phyloP scores from a whole-genome alignment of 2,888 invertebrate species.

The Rhabditoides inermis region DNA sequence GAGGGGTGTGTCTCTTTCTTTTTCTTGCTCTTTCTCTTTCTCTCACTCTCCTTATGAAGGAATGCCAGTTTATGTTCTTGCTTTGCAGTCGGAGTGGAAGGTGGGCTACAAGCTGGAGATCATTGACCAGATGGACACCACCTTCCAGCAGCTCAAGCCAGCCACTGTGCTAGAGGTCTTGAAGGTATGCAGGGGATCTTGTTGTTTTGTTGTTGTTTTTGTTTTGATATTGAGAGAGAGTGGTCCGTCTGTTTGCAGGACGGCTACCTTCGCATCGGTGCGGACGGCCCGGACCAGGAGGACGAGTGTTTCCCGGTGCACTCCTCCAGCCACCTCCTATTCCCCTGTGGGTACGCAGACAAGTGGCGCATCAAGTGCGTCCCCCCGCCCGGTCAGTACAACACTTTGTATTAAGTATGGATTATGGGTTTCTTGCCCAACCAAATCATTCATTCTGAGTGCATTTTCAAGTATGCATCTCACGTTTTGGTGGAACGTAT shows the following conservation, averaged over 20 bases:
- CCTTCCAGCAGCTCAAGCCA: conserved; percentile 72
- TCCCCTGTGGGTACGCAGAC: conserved; percentile 86
- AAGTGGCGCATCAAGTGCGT: conserved; percentile 74
- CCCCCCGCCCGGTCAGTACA: conserved; percentile 72
- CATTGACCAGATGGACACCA: conserved; percentile 87
- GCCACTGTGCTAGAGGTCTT: conserved; percentile 80
- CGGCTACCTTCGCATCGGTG: conserved; percentile 89
- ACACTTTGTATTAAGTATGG: no score
- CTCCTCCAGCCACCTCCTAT: conserved; percentile 82
- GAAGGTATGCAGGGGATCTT: conserved; percentile 25
- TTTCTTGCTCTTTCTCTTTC: conserved; percentile 8
- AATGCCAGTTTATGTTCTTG: no score
- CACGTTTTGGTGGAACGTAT: no score
- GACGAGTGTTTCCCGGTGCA: conserved; percentile 89
- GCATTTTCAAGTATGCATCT: no score
- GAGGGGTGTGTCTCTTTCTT: no score
- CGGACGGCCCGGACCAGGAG: conserved; percentile 68
- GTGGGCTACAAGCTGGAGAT: conserved; percentile 93
- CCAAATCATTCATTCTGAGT: no score
- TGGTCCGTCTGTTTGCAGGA: conserved; percentile 57
- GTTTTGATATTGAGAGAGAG: not conserved
- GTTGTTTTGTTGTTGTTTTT: conserved; percentile 57
- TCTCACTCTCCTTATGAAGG: not conserved
- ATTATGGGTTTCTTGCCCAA: no score
- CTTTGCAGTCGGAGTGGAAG: conserved; percentile 38